A percentile compares a stretch with the other conserved stretches of the same genome.
phyloP scores from a whole-genome alignment of 1,140 invertebrate species.

The Drosophila fuyamai region DNA sequence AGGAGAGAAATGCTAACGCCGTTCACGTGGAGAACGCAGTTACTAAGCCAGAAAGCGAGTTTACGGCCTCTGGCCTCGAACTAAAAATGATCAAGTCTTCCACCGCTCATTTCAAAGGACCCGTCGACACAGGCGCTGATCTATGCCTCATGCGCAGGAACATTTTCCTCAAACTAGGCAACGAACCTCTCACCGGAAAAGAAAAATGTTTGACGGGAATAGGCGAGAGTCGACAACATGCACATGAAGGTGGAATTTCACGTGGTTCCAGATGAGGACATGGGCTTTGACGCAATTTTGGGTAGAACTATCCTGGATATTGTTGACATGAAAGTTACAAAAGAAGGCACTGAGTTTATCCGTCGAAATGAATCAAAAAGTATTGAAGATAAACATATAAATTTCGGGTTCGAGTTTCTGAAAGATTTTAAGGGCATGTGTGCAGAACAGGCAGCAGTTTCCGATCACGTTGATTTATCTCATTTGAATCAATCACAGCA shows the following conservation, averaged over 20 bases:
- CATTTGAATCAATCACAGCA: too few relatives aligned
- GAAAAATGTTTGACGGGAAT: conserved; percentile 15
- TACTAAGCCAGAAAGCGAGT: not conserved
- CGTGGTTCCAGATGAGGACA: conserved; percentile 21
- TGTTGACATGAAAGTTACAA: not conserved
- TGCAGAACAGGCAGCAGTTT: too few relatives aligned
- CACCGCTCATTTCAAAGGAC: too few relatives aligned
- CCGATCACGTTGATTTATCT: too few relatives aligned
- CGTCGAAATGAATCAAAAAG: too few relatives aligned
- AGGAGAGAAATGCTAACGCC: not conserved
- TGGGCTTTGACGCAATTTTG: conserved; percentile 18
- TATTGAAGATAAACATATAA: too few relatives aligned
- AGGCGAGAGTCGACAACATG: conserved; percentile 14
- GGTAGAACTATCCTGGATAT: conserved; percentile 13
- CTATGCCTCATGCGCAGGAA: too few relatives aligned
- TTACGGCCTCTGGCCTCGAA: not conserved
- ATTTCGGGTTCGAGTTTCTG: too few relatives aligned
- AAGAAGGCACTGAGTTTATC: too few relatives aligned
- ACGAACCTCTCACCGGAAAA: not conserved
- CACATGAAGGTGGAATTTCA: conserved; percentile 26
- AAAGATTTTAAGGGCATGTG: too few relatives aligned
- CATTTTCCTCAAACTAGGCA: too few relatives aligned
- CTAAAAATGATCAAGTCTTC: not conserved
- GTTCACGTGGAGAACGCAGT: not conserved
- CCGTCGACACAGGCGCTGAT: too few relatives aligned